These are phyloP conservation scores for Dasypogon diadema DNA, from an alignment of 2,888 invertebrate species.

Conservation along the genomic window DNA sequence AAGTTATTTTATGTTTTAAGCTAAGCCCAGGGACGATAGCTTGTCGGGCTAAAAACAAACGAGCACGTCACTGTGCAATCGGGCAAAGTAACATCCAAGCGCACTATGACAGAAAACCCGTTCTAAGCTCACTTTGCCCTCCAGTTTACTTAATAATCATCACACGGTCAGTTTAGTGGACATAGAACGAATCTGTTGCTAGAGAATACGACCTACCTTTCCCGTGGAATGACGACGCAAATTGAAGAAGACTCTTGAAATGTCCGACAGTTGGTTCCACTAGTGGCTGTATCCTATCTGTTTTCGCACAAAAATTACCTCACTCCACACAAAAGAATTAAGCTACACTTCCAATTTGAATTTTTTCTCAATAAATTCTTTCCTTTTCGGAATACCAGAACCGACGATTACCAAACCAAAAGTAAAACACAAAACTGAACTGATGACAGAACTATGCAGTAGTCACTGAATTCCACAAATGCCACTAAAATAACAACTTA, in stretches of 20 bases:
- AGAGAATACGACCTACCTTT: constrained; percentile 22
- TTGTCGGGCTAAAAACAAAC: neutral
- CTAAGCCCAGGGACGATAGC: too few relatives aligned
- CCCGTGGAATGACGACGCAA: constrained; percentile 35
- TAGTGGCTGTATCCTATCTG: constrained; percentile 7
- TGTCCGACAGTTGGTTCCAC: neutral
- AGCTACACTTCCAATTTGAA: constrained; percentile 7
- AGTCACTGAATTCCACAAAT: constrained; percentile 3
- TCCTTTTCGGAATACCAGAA: constrained; percentile 2
- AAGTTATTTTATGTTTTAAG: too few relatives aligned
- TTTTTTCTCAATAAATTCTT: constrained; percentile 5
- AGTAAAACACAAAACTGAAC: constrained; percentile 30
- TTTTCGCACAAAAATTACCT: neutral
- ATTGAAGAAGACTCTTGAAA: neutral
- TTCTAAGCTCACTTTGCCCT: constrained; percentile 29
- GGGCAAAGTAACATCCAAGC: constrained; percentile 20
- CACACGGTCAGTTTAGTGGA: constrained; percentile 3
- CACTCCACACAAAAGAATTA: neutral
- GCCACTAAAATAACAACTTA: neutral
- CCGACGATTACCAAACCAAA: constrained; percentile 36
- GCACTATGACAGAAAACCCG: constrained; percentile 23
- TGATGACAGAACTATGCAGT: neutral
- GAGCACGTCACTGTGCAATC: neutral
- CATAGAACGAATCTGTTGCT: neutral
- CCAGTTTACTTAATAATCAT: neutral